Percentiles rank a stretch among this genome's conserved stretches.
These are phyloP conservation scores for Latheticus oryzae DNA, from an alignment of 2,888 invertebrate genomes.

Conservation along the genomic window DNA sequence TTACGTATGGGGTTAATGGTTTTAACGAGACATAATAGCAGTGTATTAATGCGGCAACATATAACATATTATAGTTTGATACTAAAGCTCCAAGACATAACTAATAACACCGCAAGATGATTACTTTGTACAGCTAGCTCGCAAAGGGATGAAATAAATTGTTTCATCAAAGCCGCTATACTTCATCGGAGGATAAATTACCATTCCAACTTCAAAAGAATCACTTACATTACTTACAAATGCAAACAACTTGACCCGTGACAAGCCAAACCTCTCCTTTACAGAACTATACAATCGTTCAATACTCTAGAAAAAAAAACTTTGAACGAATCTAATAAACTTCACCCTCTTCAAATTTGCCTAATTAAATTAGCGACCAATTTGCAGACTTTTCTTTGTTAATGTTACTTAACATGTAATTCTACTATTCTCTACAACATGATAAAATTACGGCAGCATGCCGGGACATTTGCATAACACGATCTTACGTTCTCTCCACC, in stretches of 20 bases:
- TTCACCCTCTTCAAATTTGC: constrained; percentile 25
- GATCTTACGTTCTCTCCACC: constrained; percentile 5
- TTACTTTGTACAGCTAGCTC: constrained; percentile 37
- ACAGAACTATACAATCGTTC: not conserved
- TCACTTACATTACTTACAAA: constrained; percentile 13
- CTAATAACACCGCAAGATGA: constrained; percentile 40
- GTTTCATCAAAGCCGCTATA: constrained; percentile 30
- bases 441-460: constrained; percentile 24
- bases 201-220: constrained; percentile 18
- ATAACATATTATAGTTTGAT: constrained; percentile 41
- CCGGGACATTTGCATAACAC: constrained; percentile 21
- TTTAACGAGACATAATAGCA: constrained; percentile 44
- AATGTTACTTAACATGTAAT: constrained; percentile 31
- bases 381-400: constrained; percentile 28
- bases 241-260: constrained; percentile 14
- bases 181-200: constrained; percentile 28
- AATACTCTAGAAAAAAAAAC: constrained; percentile 14
- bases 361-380: constrained; percentile 23
- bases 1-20: constrained; percentile 45
- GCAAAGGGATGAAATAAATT: constrained; percentile 36
- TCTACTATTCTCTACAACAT: constrained; percentile 19
- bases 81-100: constrained; percentile 39
- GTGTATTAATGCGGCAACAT: constrained; percentile 40
- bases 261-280: not conserved
- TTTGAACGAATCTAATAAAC: constrained; percentile 22